Percentiles rank a stretch among this genome's conserved stretches.
phyloP scores from a whole-genome alignment of 2,113 vertebrate genomes.

The Albula goreensis region DNA sequence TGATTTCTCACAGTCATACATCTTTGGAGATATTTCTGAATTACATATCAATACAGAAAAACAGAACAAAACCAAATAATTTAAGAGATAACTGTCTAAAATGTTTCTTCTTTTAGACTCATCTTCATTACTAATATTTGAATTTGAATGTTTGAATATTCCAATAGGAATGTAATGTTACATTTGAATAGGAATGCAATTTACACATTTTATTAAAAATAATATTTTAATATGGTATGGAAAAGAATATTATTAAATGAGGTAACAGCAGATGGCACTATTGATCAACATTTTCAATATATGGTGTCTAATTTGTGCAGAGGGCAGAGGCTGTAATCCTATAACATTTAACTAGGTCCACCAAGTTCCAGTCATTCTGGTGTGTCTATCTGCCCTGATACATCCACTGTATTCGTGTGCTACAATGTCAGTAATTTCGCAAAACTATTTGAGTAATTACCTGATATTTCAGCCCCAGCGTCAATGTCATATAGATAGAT shows the following conservation, averaged over 20 bases:
- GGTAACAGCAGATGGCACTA: slow-evolving; percentile 13
- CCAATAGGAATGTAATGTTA: too few relatives aligned
- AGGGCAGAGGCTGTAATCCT: not conserved
- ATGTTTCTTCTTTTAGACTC: too few relatives aligned
- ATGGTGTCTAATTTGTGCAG: not conserved
- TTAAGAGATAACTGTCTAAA: too few relatives aligned
- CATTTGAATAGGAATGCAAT: too few relatives aligned
- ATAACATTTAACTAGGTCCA: not conserved
- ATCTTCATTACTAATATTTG: too few relatives aligned
- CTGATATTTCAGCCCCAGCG: not conserved
- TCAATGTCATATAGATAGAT: not conserved
- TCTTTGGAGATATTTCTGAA: too few relatives aligned
- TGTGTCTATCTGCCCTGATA: too few relatives aligned
- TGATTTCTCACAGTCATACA: too few relatives aligned
- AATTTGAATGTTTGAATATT: too few relatives aligned
- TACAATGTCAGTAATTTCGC: not conserved
- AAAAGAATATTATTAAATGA: not conserved
- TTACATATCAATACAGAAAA: too few relatives aligned
- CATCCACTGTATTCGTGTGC: not conserved
- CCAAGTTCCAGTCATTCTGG: too few relatives aligned
- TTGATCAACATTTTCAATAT: not conserved
- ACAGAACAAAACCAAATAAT: too few relatives aligned
- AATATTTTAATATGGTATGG: not conserved
- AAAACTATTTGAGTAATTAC: not conserved
- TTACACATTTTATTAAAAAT: not conserved